These are phyloP conservation scores for Furcifer pardalis DNA, from an alignment of 2,797 vertebrate species.

Conservation along the genomic window DNA sequence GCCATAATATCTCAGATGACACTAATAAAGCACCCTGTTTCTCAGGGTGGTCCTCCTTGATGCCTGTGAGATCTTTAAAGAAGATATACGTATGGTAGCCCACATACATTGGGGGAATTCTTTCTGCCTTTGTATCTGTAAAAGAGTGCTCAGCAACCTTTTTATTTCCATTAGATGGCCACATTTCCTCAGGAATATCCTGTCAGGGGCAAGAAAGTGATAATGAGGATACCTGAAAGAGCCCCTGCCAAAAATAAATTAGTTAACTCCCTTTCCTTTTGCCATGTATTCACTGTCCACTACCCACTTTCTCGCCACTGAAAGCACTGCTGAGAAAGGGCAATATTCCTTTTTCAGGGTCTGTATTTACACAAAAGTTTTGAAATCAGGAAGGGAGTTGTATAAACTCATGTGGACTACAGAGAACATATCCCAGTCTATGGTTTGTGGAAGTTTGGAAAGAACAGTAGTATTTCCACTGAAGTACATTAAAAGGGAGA, in stretches of 20 bases:
- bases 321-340: not conserved
- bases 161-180: not conserved
- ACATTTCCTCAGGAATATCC: not conserved
- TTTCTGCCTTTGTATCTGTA: not conserved
- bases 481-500: not conserved
- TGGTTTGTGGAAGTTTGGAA: not conserved
- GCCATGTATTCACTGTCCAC: not conserved
- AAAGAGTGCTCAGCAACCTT: not conserved
- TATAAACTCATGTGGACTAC: too few species aligned
- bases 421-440: not conserved
- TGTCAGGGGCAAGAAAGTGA: not conserved
- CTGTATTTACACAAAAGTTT: not conserved
- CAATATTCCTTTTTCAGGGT: not conserved
- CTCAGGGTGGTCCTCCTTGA: too few species aligned
- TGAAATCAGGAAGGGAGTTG: not conserved
- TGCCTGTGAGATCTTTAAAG: not conserved
- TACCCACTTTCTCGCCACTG: not conserved
- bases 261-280: not conserved
- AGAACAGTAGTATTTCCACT: not conserved
- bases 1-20: too few species aligned
- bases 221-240: not conserved
- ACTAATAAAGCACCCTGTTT: too few species aligned
- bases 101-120: not conserved
- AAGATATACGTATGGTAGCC: not conserved
- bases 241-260: not conserved